Base-by-base conservation (phyloP, 2,888 invertebrate genomes). In the Pterostichus madidus region DNA sequence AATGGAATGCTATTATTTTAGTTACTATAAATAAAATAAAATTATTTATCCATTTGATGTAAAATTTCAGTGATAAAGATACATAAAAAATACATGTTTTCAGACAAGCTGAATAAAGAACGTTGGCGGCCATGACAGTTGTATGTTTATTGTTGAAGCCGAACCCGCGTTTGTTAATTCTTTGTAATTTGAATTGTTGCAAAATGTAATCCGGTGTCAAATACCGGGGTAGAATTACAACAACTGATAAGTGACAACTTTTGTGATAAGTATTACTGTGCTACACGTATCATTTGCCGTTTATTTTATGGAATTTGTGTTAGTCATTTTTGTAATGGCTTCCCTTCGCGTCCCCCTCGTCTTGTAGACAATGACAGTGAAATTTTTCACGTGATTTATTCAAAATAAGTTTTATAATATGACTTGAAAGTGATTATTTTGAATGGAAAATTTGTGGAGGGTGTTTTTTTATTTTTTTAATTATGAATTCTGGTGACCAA, bases 331-430 rank as follows among this genome's bases (percentile, higher is more conserved):
- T 91, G 90, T 92, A 92, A 93, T 93, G 93, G 93, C 93, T 92
- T 92, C 91, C 92, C 92, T 92, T 92, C 92, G 92, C 92, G 92
- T 93, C 92, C 93, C 93, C 93, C 93, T 92, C 92, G 91, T 91
- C 91, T 92, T 91, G 91, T 91, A 91, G 91, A 92, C 91, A 91
- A 90, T 93, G 92, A 93, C 92, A 93, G 92, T 91, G 92, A 90
- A 91, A 86, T 87, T 87, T 88, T 90, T 90, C 89, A 89, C 89
- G 88, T 89, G 89, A 89, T 89, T 86, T 86, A 87, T 88, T 86
- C 85, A 85, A 87, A 87, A 86, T 87, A 85, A 84, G 82, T 83
- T 83, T 84, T 76, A 73, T 83, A 83, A 83, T 85, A 85, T 85
- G 84, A 85, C 84, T 84, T 84, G 84, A 83, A 81, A 78, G 77